Percentiles rank a stretch among this genome's conserved stretches.
Evolutionary conservation across 2,797 vertebrate species (phyloP).

Genomic region (Hemitrygon akajei): DNA sequence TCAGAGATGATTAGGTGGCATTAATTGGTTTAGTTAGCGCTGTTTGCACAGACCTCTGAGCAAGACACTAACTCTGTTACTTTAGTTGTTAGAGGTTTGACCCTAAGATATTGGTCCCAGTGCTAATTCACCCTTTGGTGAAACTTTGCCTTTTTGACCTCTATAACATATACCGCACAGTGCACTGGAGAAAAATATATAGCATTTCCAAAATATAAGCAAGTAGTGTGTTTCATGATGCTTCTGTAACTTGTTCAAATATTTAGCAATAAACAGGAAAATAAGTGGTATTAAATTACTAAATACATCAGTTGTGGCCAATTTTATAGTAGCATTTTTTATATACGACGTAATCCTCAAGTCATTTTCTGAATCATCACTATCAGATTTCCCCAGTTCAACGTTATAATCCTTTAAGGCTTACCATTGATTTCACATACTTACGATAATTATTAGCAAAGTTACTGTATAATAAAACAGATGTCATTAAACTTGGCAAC

Average conservation of each 20-base stretch:
- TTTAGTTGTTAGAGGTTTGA: constrained; percentile 63
- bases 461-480: constrained; percentile 29
- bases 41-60: constrained; percentile 54
- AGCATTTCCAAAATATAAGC: background rate
- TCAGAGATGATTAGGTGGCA: constrained; percentile 80
- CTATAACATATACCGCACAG: constrained; percentile 41
- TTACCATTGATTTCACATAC: constrained; percentile 25
- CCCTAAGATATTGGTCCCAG: constrained; percentile 71
- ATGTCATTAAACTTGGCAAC: constrained; percentile 35
- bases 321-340: background rate
- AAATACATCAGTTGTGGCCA: background rate
- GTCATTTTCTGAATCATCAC: constrained; percentile 26
- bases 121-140: constrained; percentile 79
- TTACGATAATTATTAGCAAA: constrained; percentile 28
- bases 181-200: constrained; percentile 12
- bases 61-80: constrained; percentile 79
- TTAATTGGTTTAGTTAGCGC: constrained; percentile 74
- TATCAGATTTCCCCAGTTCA: background rate
- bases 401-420: constrained; percentile 10
- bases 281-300: background rate
- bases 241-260: background rate
- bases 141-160: constrained; percentile 95
- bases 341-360: background rate
- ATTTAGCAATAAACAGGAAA: background rate
- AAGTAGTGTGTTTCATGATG: background rate